Percentiles rank a stretch among this genome's conserved stretches.
Evolutionary conservation across 2,797 vertebrate genomes (phyloP).

Genomic region (Loris lydekkerianus): DNA sequence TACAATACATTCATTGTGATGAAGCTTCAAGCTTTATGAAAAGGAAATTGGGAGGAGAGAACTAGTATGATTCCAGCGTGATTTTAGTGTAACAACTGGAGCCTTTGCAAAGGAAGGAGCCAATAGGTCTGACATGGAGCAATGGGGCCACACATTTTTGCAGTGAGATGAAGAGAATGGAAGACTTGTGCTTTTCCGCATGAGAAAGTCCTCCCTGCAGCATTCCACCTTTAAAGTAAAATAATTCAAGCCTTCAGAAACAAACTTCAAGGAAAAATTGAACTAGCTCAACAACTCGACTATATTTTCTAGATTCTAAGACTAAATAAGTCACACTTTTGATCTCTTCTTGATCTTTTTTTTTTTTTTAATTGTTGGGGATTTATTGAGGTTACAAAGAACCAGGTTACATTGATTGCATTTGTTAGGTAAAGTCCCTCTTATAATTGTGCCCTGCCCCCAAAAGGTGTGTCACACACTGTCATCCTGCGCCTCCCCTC

Average conservation of each 20-base stretch:
- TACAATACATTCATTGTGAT: slow-evolving; percentile 76
- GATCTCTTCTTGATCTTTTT: slow-evolving; percentile 36
- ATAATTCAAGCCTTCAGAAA: slow-evolving; percentile 53
- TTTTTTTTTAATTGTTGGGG: no score
- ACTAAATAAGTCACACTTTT: slow-evolving; percentile 8
- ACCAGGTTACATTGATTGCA: no score
- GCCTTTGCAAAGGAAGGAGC: slow-evolving; percentile 63
- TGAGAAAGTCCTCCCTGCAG: slow-evolving; percentile 16
- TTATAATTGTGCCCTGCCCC: no score
- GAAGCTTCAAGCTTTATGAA: slow-evolving; percentile 50
- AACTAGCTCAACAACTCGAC: background rate
- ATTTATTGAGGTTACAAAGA: no score
- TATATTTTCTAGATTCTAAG: slow-evolving; percentile 26
- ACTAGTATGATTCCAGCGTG: slow-evolving; percentile 71
- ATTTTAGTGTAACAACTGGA: slow-evolving; percentile 67
- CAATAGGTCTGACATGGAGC: slow-evolving; percentile 32
- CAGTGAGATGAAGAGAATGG: slow-evolving; percentile 50
- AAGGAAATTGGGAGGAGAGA: slow-evolving; percentile 69
- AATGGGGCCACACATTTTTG: slow-evolving; percentile 52
- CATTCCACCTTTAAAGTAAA: background rate
- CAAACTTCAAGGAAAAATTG: slow-evolving; percentile 41
- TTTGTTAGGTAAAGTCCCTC: no score
- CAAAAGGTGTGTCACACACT: no score
- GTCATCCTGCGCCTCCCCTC: no score
- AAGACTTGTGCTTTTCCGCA: slow-evolving; percentile 57